Evolutionary conservation across 2,113 vertebrate genomes (phyloP), one percentile per base, ranked within the genome.

Genomic region (Myotis yumanensis): DNA sequence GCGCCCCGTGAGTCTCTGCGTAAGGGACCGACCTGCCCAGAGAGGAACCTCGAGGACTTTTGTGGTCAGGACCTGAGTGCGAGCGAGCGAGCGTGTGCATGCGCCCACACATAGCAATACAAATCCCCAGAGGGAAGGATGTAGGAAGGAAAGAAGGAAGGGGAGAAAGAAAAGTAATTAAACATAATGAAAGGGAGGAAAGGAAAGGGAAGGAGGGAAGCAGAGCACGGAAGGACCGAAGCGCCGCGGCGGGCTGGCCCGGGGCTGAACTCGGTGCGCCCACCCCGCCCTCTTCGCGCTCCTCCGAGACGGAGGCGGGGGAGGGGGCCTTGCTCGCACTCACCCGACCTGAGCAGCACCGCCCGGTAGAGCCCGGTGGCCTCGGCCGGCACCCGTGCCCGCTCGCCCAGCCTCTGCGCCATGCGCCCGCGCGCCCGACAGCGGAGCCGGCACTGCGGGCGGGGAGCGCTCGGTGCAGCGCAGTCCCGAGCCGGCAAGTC

Each of bases 301-400:
- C 37, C 62, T 40, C 5, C 0, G 2, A 11, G 51, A 46, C 30
- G 4, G 48, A 35, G 0, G 0, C n/a, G 37, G 15, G 7, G 64
- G 35, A 0, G 68, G 35, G 0, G 68, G 57, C 6, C 17, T 20
- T 0, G 72, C 79, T 57, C 1, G 91, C 46, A 54, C 98, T 99
- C 99, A 99, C 99, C 99, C 95, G 99, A 99, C 98, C 99, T 98
- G 94, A 97, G 96, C 96, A 99, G 97, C 30, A 98, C 96, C 6
- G 98, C 98, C 93, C 98, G 96, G 97, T 98, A 98, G 82, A 98
- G 98, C 66, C 98, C 98, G 2, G 98, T 97, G 43, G 98, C 97
- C 93, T 97, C 97, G 0, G 97, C 83, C 32, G 98, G 97, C 84
- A 97, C 97, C 32, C 97, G 90, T 20, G 96, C 86, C 94, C 97